Evolutionary conservation across 2,888 invertebrate genomes (phyloP).

Genomic region (Rhopalosiphum nymphaeae): DNA sequence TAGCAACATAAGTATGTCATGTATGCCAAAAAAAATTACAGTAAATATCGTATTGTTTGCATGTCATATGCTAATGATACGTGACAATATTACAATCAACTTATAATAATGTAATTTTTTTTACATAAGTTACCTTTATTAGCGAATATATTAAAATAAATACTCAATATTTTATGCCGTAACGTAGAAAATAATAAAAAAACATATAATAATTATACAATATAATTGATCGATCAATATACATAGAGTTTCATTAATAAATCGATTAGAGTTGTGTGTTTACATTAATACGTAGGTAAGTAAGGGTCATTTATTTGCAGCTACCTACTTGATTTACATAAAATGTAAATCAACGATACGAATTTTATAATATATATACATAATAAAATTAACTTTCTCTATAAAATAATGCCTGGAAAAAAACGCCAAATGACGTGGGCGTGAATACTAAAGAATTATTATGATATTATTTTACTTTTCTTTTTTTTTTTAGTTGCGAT

Average conservation of each 20-base stretch:
- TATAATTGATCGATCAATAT: conserved; percentile 20
- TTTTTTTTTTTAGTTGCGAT: not conserved
- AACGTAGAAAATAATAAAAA: not conserved
- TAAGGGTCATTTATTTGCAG: conserved; percentile 22
- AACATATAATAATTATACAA: not conserved
- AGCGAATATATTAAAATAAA: not conserved
- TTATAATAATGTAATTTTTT: not conserved
- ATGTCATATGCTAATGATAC: not conserved
- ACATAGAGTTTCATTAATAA: conserved; percentile 37
- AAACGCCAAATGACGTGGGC: not conserved
- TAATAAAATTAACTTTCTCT: conserved; percentile 12
- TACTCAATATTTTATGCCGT: not conserved
- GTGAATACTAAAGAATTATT: not conserved
- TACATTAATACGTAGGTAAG: conserved; percentile 8
- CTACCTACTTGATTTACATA: conserved; percentile 42
- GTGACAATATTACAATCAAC: not conserved
- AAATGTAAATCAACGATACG: conserved; percentile 21
- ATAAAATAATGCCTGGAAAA: not conserved
- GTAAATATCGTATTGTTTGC: not conserved
- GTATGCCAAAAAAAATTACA: not conserved
- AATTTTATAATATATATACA: not conserved
- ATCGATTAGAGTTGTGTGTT: conserved; percentile 35
- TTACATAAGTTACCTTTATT: not conserved
- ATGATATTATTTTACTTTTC: not conserved
- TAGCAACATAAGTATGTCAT: not conserved